Evolutionary conservation across 1,140 invertebrate species (phyloP), one percentile per base, ranked within the genome.

Genomic region (Agraylea sexmaculata): DNA sequence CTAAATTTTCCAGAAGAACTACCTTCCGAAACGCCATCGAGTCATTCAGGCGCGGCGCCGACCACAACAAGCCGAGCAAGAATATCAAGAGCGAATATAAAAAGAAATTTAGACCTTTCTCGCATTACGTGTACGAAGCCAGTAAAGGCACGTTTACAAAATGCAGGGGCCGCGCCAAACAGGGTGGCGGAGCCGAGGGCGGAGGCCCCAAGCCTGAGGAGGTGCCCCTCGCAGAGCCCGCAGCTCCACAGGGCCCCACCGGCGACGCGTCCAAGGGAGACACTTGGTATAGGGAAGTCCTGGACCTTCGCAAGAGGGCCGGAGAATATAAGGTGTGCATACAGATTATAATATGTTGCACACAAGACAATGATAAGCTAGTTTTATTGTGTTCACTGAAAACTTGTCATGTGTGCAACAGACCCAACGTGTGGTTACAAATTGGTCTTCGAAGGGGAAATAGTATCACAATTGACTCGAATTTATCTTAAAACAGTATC

Each of bases 301-400:
- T 87, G 53, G 87, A 90, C 66, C 70, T 90, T 46, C 76, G 87
- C 52, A 87, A 87, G 61, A 85, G 89, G 60, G 87, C 87, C 57
- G 86, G 83, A 53, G 85, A 90, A 63, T 91, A 91, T 64, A 88
- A 88, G 77, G 85, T 87, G 70, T 66, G 63, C 51, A n/a, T n/a
- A n/a, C n/a, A n/a, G n/a, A n/a, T n/a, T n/a, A n/a, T n/a, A n/a
- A n/a, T n/a, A n/a, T n/a, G n/a, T n/a, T n/a, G n/a, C n/a, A n/a
- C n/a, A n/a, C n/a, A n/a, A n/a, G n/a, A n/a, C n/a, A 30, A 30
- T 30, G 29, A 4, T 30, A 4, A 13, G 29, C 12, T 13, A 30
- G 29, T n/a, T 13, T n/a, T 11, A 30, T 13, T 30, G 16, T 16
- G 12, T 16, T 13, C 16, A 8, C 11, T 13, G 29, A 11, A 30